phyloP scores from a whole-genome alignment of 2,797 vertebrate genomes.

The Alfaro cultratus region DNA sequence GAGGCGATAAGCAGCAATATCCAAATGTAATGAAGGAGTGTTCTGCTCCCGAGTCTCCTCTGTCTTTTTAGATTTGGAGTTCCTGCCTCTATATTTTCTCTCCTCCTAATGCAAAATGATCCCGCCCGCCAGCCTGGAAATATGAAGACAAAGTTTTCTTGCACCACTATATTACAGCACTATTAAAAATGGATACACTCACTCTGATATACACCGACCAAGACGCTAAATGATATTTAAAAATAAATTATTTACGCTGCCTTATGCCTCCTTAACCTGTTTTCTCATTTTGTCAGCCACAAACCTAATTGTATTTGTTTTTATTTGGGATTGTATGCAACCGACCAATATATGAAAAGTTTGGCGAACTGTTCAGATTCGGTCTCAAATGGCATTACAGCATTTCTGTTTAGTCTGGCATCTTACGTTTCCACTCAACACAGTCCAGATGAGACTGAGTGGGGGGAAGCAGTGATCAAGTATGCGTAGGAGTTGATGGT shows the following conservation, averaged over 20 bases:
- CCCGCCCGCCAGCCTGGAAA: conserved; percentile 12
- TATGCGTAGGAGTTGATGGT: conserved; percentile 54
- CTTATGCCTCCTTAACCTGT: background rate
- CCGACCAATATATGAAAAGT: background rate
- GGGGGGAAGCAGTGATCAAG: conserved; percentile 6
- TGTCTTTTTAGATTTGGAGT: conserved; percentile 24
- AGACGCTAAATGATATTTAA: conserved; percentile 1
- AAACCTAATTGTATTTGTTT: background rate
- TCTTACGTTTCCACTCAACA: conserved; percentile 2
- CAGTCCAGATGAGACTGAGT: conserved; percentile 17
- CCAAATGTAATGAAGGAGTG: conserved; percentile 55
- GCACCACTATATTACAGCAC: conserved; percentile 9
- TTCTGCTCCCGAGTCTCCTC: conserved; percentile 20
- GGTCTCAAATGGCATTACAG: background rate
- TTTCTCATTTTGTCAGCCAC: background rate
- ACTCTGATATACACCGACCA: background rate
- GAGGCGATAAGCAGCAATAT: conserved; percentile 47
- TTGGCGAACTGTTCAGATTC: background rate
- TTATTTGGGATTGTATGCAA: background rate
- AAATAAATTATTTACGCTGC: background rate
- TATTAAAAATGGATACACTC: conserved; percentile 32
- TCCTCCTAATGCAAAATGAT: conserved; percentile 26
- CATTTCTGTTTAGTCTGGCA: background rate
- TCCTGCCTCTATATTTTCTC: conserved; percentile 11
- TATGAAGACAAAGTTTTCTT: conserved; percentile 19